Base-by-base conservation (phyloP, 2,888 invertebrate genomes). In the Eumerus sabulonum region DNA sequence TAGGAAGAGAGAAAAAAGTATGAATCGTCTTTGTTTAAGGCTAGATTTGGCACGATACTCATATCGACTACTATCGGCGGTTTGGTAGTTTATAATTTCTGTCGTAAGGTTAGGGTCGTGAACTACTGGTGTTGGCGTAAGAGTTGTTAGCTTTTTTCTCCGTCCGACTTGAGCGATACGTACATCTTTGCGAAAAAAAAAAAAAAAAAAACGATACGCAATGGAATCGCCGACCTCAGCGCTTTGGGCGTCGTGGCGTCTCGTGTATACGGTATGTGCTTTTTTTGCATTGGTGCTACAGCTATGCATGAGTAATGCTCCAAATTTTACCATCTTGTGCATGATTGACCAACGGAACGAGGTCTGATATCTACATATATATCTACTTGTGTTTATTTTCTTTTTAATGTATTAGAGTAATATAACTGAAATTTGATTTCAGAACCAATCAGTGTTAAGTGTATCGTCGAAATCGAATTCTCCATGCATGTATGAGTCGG, bases 251-350 rank as follows among this genome's bases (percentile, higher is more conserved):
- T 89, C 89, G 0, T 89, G 85, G 5, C 85, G 89, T 3, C 82
- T 89, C 12, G 85, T 86, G 1, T 88, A 87, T 48, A 85, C 89
- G 9, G 57, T 89, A 1, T 88, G 89, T 64, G 87, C 87, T 16
- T 88, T 89, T 42, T 11, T 88, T 1, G 83, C 86, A 9, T 86
- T 87, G 76, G 79, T 87, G 5, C 82, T 85, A 12, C 87, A 89
- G 2, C 84, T 89, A 50, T 84, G 87, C 48, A 86, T 91, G 85
- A 86, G 91, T 9, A 89, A 91, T 64, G 90, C 90, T 84, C 86
- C 91, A 44, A 90, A 90, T 82, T 90, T 91, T 76, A 90, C 90
- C 3, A 89, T 92, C 53, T 88, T 91, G 2, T 91, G 91, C 82
- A 92, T 92, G 92, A 90, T 91, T 13, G 90, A 89, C 73, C 3